Conservation (phyloP, 2,113 vertebrate genomes). For the Onychorhynchus coronatus region DNA sequence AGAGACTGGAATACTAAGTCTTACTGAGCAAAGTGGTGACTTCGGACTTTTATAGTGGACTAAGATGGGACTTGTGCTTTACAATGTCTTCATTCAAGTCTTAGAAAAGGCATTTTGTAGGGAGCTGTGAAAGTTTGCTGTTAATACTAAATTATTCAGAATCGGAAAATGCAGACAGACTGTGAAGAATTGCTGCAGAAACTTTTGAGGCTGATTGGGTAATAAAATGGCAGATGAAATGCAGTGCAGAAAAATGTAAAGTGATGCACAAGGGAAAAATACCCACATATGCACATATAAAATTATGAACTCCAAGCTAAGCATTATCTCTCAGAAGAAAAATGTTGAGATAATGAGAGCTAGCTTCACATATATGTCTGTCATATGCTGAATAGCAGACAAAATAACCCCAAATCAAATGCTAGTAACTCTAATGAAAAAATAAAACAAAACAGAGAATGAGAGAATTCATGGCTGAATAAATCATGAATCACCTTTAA, state of each 20-base stretch:
- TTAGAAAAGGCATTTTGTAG: neutral
- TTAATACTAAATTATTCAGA: neutral
- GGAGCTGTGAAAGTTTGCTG: neutral
- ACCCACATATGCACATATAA: neutral
- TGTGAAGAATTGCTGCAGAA: neutral
- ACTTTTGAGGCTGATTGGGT: neutral
- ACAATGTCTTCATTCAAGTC: neutral
- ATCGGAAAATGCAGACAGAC: neutral
- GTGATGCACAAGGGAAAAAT: neutral
- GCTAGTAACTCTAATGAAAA: neutral
- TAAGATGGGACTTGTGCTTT: neutral
- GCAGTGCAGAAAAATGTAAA: neutral
- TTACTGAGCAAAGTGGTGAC: neutral
- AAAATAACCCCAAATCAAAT: neutral
- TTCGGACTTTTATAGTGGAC: neutral
- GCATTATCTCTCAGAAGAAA: neutral
- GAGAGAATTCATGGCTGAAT: neutral
- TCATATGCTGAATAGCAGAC: neutral
- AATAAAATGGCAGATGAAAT: conserved; percentile 8
- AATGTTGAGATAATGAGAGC: neutral
- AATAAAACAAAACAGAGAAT: neutral
- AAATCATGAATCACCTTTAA: neutral
- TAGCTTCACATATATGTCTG: neutral
- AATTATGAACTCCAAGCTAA: neutral
- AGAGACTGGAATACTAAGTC: neutral